These are phyloP conservation scores for Eurypyga helias DNA, from an alignment of 2,113 vertebrate genomes.

Conservation along the genomic window DNA sequence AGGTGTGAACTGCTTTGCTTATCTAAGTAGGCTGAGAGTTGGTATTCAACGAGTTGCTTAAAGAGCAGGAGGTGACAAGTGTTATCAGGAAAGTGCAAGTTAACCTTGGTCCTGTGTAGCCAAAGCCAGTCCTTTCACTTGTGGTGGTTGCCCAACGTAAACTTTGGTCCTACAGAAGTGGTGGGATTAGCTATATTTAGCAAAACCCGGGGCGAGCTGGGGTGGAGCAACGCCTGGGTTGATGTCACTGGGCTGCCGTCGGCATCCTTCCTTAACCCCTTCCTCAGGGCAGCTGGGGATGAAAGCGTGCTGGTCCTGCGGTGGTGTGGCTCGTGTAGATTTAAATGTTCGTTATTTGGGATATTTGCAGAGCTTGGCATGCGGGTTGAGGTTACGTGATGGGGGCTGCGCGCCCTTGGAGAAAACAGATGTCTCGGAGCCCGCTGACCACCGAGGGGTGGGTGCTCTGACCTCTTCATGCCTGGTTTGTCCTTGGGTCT, in stretches of 20 bases:
- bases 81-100: fast-evolving
- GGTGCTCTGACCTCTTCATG: background rate
- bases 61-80: fast-evolving
- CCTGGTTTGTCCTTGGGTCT: background rate
- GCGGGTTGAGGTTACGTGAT: background rate
- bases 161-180: background rate
- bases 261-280: background rate
- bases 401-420: background rate
- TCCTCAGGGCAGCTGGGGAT: fast-evolving
- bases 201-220: fast-evolving
- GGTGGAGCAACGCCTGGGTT: background rate
- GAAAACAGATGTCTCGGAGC: fast-evolving
- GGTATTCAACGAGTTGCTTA: background rate
- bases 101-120: background rate
- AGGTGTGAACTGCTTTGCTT: background rate
- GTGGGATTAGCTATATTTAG: background rate
- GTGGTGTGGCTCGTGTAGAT: background rate
- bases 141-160: background rate
- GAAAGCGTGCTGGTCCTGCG: fast-evolving
- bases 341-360: fast-evolving
- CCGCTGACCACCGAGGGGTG: no score
- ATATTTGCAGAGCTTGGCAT: background rate
- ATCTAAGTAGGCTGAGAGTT: background rate
- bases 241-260: background rate
- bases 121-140: fast-evolving